These are phyloP conservation scores for Cheilosia vernalis DNA, from an alignment of 2,888 invertebrate species.

Conservation along the genomic window DNA sequence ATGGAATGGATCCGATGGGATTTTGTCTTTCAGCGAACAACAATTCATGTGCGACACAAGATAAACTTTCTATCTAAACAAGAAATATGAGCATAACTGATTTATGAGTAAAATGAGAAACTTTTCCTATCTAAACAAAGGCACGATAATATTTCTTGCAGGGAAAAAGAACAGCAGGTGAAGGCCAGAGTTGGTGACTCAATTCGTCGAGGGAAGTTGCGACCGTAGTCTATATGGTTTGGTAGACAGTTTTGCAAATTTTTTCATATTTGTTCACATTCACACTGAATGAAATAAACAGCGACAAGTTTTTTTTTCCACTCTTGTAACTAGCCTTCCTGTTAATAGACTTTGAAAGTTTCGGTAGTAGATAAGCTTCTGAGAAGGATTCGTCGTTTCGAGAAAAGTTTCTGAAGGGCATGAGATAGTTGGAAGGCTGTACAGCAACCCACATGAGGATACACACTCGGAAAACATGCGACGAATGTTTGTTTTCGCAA, in stretches of 20 bases:
- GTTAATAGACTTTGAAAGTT: conserved; percentile 7
- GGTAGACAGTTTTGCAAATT: not conserved
- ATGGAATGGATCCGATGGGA: not conserved
- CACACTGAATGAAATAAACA: conserved; percentile 26
- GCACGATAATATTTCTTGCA: conserved; percentile 33
- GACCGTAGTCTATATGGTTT: conserved; percentile 33
- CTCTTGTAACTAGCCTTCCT: conserved; percentile 8
- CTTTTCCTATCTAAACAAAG: conserved; percentile 35
- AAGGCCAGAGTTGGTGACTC: conserved; percentile 44
- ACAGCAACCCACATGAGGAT: not conserved
- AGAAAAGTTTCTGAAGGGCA: conserved; percentile 20
- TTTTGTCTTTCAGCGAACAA: conserved; percentile 20
- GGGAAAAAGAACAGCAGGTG: conserved; percentile 11
- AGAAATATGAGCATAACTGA: conserved; percentile 33
- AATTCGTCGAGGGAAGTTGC: conserved; percentile 29
- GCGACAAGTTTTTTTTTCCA: not conserved
- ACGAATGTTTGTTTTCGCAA: conserved; percentile 9
- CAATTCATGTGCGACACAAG: conserved; percentile 12
- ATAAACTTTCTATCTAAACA: conserved; percentile 29
- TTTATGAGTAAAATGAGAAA: conserved; percentile 54
- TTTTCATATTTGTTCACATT: conserved; percentile 2
- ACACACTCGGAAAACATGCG: not conserved
- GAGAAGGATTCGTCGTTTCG: not conserved
- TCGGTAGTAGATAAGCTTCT: not conserved
- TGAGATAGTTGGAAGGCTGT: not conserved